Base-by-base conservation (phyloP, 1,140 invertebrate genomes). In the Contarinia nasturtii region DNA sequence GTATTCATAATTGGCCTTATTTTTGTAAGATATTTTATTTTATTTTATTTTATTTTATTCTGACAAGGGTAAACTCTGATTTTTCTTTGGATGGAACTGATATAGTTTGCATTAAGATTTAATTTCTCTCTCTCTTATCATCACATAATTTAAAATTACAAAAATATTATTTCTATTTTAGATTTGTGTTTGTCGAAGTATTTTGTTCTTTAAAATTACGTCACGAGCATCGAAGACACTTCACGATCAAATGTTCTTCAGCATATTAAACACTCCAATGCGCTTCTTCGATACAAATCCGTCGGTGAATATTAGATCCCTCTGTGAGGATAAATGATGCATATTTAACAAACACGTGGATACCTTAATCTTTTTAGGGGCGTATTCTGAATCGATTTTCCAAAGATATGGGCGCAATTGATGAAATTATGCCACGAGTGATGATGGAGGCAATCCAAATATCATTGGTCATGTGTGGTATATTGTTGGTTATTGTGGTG, bases 211-310 rank as follows among this genome's bases (percentile, higher is more conserved):
- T 63, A 74, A 76, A 53, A 68, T 86, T 7, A 86, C 81, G 54
- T 81, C 88, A 74, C 79, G 73, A n/a, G 72, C 87, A 0, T 88
- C 86, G 1, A 73, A 73, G 49, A 76, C 69, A 20, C 66, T 94
- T 7, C 89, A 94, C 58, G 79, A 88, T 57, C 67, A 64, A 1
- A 91, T 93, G 85, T 93, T 93, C 57, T 61, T 67, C 17, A 76
- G 77, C 50, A 69, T 90, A 53, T 55, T 91, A 4, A 68, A 75
- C 52, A 74, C 82, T 0, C 76, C 77, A 0, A 88, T 91, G 80
- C 59, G 73, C 10, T 93, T 92, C 65, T 92, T 91, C 57, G 82
- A 92, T 54, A 72, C 69, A 1, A 92, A 86, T 64, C 80, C 85
- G 5, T 77, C 78, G 49, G n/a, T n/a, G n/a, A n/a, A n/a, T n/a